A percentile compares a stretch with the other conserved stretches of the same genome.
phyloP scores from a whole-genome alignment of 2,888 invertebrate genomes.

The Oxycera nigricornis region DNA sequence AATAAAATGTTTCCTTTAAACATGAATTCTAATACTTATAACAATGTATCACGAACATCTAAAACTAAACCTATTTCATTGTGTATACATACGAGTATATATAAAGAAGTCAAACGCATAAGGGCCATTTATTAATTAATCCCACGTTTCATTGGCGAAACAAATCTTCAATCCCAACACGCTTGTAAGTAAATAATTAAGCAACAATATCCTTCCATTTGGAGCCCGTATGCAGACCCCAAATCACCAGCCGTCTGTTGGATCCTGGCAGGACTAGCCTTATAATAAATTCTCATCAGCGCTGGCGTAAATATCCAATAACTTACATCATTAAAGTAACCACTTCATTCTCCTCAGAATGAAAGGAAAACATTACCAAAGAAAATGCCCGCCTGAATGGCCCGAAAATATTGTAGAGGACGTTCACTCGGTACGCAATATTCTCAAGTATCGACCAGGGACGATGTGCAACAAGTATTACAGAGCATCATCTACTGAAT shows the following conservation, averaged over 20 bases:
- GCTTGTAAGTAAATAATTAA: background rate
- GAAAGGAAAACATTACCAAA: background rate
- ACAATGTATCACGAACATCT: no score
- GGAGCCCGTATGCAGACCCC: background rate
- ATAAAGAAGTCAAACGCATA: no score
- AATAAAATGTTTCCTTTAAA: no score
- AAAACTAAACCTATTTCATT: no score
- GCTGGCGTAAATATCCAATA: slow-evolving; percentile 23
- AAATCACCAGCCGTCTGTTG: background rate
- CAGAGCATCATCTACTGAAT: no score
- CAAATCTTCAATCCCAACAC: background rate
- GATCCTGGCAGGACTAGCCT: background rate
- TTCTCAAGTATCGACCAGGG: background rate
- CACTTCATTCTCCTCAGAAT: background rate
- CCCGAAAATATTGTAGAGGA: no score
- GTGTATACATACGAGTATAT: no score
- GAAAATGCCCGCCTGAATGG: background rate
- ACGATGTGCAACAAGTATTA: background rate
- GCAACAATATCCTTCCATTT: background rate
- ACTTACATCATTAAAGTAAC: slow-evolving; percentile 16
- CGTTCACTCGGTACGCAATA: no score
- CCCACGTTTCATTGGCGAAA: background rate
- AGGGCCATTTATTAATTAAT: background rate
- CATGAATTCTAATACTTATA: no score
- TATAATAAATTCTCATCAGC: slow-evolving; percentile 28